Evolutionary conservation across 2,113 vertebrate genomes (phyloP), one percentile per base, ranked within the genome.

Genomic region (Neogobius melanostomus): DNA sequence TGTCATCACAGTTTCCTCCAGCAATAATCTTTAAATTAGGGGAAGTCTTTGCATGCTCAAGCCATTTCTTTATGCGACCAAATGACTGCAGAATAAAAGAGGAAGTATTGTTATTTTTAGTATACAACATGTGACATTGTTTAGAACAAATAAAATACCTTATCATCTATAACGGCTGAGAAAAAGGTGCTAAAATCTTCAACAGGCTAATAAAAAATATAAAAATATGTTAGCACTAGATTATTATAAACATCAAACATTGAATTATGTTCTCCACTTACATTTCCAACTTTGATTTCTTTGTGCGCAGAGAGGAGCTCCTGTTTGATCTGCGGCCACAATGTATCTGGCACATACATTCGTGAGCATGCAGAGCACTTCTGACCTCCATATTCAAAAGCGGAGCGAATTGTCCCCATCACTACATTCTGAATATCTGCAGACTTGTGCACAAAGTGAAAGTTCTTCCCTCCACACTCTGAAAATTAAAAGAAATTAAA

Each of bases 381-480:
- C 87, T 99, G 97, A 1, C 98, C 98, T 0, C 96, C 91, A 4
- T 94, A 98, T 88, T 99, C 97, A 0, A 99, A 99, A 42, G 96
- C 98, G 0, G 98, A 97, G 90, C 95, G 96, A 69, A 99, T 85
- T 0, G 95, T 96, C 1, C 95, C 96, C 3, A 75, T 94, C 83
- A 96, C 95, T 72, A 95, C 96, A 9, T 95, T 97, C 75, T 49
- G 74, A 36, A 96, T 78, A 0, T 98, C 93, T 0, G 97, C 98
- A 0, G 96, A 97, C 75, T 73, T 57, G 89, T 98, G 97, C 11
- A 99, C 94, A 0, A 99, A 95, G 89, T 99, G 97, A 92, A 97
- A 99, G 80, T 99, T 99, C 93, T 99, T 99, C 66, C 98, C 98
- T 0, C 98, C 98, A 0, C 98, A 99, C 86, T 99, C 98, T 99